phyloP scores from a whole-genome alignment of 2,888 invertebrate species.

The Sturmia bella region DNA sequence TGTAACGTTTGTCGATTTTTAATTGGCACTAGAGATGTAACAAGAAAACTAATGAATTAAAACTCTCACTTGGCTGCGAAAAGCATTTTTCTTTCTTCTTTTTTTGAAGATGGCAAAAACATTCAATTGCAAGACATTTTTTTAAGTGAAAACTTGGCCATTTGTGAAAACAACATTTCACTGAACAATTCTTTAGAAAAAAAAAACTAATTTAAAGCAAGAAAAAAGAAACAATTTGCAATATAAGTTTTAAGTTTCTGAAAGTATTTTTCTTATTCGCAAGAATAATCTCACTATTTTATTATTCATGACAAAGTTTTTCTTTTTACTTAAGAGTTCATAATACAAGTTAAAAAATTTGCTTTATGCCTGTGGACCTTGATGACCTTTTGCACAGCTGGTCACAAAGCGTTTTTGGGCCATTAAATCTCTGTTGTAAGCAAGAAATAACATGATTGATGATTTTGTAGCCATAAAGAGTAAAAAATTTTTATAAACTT shows the following conservation, averaged over 20 bases:
- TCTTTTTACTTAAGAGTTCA: conserved; percentile 17
- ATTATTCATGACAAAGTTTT: conserved; percentile 38
- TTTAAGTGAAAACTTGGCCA: conserved; percentile 52
- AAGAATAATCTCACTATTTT: conserved; percentile 13
- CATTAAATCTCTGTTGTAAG: conserved; percentile 33
- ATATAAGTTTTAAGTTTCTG: conserved; percentile 29
- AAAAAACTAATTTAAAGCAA: neutral
- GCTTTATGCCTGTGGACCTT: conserved; percentile 23
- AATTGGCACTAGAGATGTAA: conserved; percentile 47
- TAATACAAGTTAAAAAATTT: conserved; percentile 5
- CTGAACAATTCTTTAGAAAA: conserved; percentile 27
- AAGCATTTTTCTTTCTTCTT: neutral
- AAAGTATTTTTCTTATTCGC: conserved; percentile 1
- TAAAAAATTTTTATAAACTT: neutral
- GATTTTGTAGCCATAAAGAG: conserved; percentile 2
- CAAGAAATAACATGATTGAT: conserved; percentile 36
- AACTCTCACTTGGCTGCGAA: conserved; percentile 47
- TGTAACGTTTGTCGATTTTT: conserved; percentile 21
- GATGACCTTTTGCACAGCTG: conserved; percentile 46
- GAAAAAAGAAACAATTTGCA: conserved; percentile 12
- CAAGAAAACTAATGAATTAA: conserved; percentile 48
- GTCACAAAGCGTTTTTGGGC: conserved; percentile 5
- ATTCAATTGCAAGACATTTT: conserved; percentile 20
- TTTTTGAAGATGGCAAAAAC: neutral
- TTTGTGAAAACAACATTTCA: conserved; percentile 29